Conservation (phyloP, 2,888 invertebrate genomes). For the Acleris laterana region DNA sequence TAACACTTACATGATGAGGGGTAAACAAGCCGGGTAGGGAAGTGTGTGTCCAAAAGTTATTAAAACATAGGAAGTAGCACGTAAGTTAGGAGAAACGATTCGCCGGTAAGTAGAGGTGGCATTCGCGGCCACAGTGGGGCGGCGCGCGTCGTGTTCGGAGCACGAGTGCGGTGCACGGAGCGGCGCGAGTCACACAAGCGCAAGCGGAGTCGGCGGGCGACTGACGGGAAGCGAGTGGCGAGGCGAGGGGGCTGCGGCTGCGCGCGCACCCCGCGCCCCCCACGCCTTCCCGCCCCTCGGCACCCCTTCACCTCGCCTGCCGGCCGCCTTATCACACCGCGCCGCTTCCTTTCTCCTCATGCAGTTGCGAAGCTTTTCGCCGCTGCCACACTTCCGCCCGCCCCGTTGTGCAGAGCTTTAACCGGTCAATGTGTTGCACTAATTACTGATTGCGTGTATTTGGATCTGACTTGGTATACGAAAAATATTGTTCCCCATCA, state of each 20-base stretch:
- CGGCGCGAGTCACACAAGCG: conserved; percentile 84
- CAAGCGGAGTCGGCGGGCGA: conserved; percentile 86
- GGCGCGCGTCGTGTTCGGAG: conserved; percentile 83
- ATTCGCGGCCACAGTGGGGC: conserved; percentile 85
- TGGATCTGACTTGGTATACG: not conserved
- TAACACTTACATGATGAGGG: conserved; percentile 83
- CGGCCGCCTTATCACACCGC: conserved; percentile 80
- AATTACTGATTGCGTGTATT: conserved; percentile 46
- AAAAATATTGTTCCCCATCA: no score
- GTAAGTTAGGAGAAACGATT: conserved; percentile 79
- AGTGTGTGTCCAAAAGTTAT: conserved; percentile 75
- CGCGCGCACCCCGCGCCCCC: conserved; percentile 74
- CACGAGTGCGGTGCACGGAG: conserved; percentile 84
- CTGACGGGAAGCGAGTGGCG: conserved; percentile 78
- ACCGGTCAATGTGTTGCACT: conserved; percentile 70
- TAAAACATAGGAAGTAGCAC: conserved; percentile 81
- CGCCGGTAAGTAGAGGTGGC: conserved; percentile 86
- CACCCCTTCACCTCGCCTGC: conserved; percentile 61
- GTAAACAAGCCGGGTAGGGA: conserved; percentile 83
- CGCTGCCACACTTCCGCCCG: conserved; percentile 81
- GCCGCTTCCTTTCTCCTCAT: conserved; percentile 83
- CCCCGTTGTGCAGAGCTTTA: conserved; percentile 72
- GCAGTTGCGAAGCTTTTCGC: conserved; percentile 83
- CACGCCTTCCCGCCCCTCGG: conserved; percentile 42
- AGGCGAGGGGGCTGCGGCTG: conserved; percentile 76